Conservation (phyloP, 1,140 invertebrate species). For the Drosophila sulfurigaster region DNA sequence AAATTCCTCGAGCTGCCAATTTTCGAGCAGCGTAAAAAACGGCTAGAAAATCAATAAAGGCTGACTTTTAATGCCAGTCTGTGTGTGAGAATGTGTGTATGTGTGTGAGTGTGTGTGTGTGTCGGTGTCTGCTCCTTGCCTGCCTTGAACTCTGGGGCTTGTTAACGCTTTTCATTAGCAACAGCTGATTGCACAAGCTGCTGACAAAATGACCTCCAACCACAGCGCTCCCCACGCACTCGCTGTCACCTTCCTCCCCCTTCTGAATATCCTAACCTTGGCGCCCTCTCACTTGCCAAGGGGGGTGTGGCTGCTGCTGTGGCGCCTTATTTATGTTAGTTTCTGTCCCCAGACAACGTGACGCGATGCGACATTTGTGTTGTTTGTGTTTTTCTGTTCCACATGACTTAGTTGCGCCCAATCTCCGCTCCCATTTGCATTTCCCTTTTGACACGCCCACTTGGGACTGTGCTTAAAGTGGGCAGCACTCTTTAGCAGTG, state of each 20-base stretch:
- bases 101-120: background rate
- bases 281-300: conserved; percentile 53
- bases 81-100: background rate
- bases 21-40: conserved; percentile 13
- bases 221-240: conserved; percentile 6
- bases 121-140: background rate
- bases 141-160: conserved; percentile 29
- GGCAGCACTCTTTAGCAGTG: background rate
- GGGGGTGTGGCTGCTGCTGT: conserved; percentile 27
- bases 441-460: conserved; percentile 5
- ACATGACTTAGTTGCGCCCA: background rate
- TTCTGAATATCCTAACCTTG: conserved; percentile 66
- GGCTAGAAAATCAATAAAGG: conserved; percentile 72
- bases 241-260: conserved; percentile 14
- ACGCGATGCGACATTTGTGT: conserved; percentile 42
- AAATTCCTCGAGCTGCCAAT: background rate
- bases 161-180: conserved; percentile 75
- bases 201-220: conserved; percentile 58
- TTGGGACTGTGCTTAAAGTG: conserved; percentile 11
- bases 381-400: background rate
- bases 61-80: conserved; percentile 50
- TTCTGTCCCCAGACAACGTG: conserved; percentile 48
- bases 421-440: background rate
- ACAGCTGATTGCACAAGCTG: conserved; percentile 79
- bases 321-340: conserved; percentile 65